phyloP scores from a whole-genome alignment of 2,113 vertebrate genomes.

The Promerops cafer region DNA sequence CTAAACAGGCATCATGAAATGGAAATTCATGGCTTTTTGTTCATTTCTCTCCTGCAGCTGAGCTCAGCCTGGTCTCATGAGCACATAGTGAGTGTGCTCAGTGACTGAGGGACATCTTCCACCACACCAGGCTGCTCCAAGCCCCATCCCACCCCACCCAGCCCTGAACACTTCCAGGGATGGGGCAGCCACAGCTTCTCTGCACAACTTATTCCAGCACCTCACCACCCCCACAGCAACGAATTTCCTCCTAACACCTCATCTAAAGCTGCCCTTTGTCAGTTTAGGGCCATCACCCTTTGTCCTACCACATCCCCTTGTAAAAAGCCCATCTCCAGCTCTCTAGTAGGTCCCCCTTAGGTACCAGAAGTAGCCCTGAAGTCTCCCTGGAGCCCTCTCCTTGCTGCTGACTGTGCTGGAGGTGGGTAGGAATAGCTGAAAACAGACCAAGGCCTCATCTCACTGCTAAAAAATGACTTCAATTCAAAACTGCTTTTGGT shows the following conservation, averaged over 20 bases:
- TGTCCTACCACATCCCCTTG: no score
- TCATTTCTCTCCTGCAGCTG: not conserved
- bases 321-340: not conserved
- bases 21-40: not conserved
- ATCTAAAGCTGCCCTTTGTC: not conserved
- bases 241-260: not conserved
- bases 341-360: not conserved
- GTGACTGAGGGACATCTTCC: not conserved
- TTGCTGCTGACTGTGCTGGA: rapidly evolving
- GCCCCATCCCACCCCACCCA: not conserved
- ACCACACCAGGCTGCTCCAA: rapidly evolving
- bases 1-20: not conserved
- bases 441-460: not conserved
- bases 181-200: not conserved
- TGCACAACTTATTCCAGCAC: not conserved
- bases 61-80: not conserved
- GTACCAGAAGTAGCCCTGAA: not conserved
- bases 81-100: rapidly evolving
- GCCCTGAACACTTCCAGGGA: not conserved
- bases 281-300: not conserved
- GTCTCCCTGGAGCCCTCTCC: not conserved
- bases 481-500: not conserved
- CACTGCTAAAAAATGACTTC: not conserved
- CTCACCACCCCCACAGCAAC: not conserved
- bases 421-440: rapidly evolving